phyloP scores from a whole-genome alignment of 2,113 vertebrate genomes.

The Nestor notabilis region DNA sequence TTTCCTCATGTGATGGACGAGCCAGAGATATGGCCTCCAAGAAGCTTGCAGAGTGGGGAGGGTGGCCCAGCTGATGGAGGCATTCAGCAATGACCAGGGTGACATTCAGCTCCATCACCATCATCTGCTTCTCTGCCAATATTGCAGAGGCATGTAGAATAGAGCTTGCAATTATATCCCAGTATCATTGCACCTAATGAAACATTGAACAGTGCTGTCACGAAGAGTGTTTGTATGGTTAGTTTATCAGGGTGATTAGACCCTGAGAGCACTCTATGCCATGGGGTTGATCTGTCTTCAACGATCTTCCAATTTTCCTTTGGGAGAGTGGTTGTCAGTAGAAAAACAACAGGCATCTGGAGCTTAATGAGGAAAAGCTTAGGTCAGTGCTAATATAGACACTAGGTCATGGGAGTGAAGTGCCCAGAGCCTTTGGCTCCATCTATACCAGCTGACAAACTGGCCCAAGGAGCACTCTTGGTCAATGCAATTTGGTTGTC shows the following conservation, averaged over 20 bases:
- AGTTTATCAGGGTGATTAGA: background rate
- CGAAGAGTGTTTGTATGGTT: background rate
- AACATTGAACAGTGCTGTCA: background rate
- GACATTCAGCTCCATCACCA: background rate
- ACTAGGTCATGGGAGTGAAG: background rate
- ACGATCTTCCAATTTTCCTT: background rate
- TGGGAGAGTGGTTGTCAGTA: background rate
- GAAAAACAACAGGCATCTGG: background rate
- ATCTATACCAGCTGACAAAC: background rate
- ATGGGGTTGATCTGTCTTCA: background rate
- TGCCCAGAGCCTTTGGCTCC: background rate
- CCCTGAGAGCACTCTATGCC: background rate
- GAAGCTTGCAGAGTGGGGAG: accelerated
- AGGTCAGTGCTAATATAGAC: background rate
- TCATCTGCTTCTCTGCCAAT: background rate
- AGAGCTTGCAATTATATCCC: background rate
- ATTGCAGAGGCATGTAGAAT: background rate
- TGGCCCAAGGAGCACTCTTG: background rate
- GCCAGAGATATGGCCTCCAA: background rate
- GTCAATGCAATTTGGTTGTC: background rate
- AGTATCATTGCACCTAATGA: background rate
- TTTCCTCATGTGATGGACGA: background rate
- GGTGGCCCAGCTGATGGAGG: background rate
- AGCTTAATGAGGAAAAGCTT: background rate
- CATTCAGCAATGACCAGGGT: accelerated